Percentiles rank a stretch among this genome's conserved stretches.
These are phyloP conservation scores for Philopedon plagiatum DNA, from an alignment of 2,888 invertebrate genomes.

Conservation along the genomic window DNA sequence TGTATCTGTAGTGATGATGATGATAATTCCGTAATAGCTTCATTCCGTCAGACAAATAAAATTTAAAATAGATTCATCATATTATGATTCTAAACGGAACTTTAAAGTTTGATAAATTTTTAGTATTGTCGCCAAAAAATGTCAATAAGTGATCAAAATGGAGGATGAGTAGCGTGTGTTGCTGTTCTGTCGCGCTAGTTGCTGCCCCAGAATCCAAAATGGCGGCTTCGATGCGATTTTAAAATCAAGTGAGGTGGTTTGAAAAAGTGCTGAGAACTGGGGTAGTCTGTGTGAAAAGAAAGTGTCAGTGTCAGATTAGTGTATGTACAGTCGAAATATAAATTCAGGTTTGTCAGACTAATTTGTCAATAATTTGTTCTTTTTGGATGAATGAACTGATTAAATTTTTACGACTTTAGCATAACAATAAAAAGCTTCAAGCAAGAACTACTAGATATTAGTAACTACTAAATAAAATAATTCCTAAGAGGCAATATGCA, in stretches of 20 bases:
- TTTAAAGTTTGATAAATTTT: not conserved
- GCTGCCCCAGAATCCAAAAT: slow-evolving; percentile 47
- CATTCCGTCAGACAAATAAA: too few species aligned
- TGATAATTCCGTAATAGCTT: too few species aligned
- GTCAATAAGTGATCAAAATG: slow-evolving; percentile 22
- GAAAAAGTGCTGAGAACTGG: slow-evolving; percentile 70
- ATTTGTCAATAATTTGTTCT: not conserved
- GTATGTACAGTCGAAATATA: slow-evolving; percentile 55
- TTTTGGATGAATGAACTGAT: not conserved
- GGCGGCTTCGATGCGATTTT: slow-evolving; percentile 62
- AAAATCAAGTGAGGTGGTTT: slow-evolving; percentile 70
- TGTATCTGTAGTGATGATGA: too few species aligned
- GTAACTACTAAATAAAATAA: not conserved
- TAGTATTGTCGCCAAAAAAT: slow-evolving; percentile 5
- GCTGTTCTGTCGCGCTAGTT: slow-evolving; percentile 24
- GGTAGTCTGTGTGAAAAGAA: slow-evolving; percentile 68
- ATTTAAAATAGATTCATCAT: too few species aligned
- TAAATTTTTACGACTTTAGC: not conserved
- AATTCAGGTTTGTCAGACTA: slow-evolving; percentile 1
- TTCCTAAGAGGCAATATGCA: too few species aligned
- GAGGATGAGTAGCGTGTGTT: slow-evolving; percentile 32
- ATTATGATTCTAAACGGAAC: not conserved
- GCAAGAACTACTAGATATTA: not conserved
- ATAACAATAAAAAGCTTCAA: not conserved
- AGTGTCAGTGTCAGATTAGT: slow-evolving; percentile 67